Base-by-base conservation (phyloP, 2,888 invertebrate species). In the Troides helena region DNA sequence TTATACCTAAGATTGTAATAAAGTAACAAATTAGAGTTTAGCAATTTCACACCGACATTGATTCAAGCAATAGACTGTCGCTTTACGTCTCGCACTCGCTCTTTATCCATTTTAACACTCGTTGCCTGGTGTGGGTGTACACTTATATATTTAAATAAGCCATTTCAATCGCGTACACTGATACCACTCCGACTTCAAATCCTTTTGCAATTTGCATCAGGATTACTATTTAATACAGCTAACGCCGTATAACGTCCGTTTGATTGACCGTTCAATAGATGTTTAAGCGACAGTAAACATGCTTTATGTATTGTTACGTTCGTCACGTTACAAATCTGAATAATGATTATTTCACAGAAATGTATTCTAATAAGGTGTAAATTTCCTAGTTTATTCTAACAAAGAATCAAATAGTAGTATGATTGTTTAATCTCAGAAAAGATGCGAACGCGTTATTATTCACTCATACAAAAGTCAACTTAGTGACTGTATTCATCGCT, bases 51-150 rank as follows among this genome's bases (percentile, higher is more conserved):
- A 10, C 39, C 6, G 39, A 57, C 21, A 65, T 65, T 43, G 58
- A 25, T 17, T 58, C 21, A 23, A 10, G 18, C 4, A 43, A 23
- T 21, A 12, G 5, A 21, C 5, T 39, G 39, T 10, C 10, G 18
- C n/a, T 23, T 14, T 7, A 61, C 68, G 39, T 60, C 68, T 46
- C 25, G 62, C 61, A 65, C 63, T 72, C 72, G 71, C 78, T 77
- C 77, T 78, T 74, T 63, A 73, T 77, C 79, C 67, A 39, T 66
- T 74, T 69, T 68, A 73, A 76, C 76, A 79, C 80, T 81, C 79
- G 77, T 71, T 70, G 68, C 68, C 65, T n/a, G 67, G 74, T 73
- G 84, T 85, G 81, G 85, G 85, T 79, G 85, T 79, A 71, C 71
- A 72, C 72, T 63, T 46, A 64, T 58, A 39, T 39, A 69, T 69